These are phyloP conservation scores for Tiphia femorata DNA, from an alignment of 2,888 invertebrate species.

Conservation along the genomic window DNA sequence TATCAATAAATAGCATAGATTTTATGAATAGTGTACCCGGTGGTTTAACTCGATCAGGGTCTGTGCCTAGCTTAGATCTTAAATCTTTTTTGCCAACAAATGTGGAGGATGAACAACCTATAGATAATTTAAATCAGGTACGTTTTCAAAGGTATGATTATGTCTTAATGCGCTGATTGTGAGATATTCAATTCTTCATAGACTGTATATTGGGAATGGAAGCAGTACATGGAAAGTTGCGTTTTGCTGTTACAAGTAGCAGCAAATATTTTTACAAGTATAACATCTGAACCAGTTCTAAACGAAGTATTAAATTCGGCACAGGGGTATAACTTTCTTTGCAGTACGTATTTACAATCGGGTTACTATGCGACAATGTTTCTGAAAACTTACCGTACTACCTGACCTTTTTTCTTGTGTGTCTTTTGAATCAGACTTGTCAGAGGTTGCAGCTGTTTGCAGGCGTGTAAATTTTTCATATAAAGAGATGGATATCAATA, in stretches of 20 bases:
- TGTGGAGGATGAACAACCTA: conserved; percentile 58
- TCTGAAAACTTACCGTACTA: background rate
- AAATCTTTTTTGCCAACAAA: conserved; percentile 63
- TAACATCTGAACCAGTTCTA: conserved; percentile 71
- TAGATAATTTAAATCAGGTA: conserved; percentile 63
- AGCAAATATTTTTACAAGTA: conserved; percentile 71
- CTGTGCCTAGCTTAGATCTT: conserved; percentile 67
- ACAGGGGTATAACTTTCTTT: conserved; percentile 71
- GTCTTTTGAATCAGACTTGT: conserved; percentile 60
- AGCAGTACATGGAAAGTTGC: conserved; percentile 71
- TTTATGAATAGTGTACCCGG: conserved; percentile 52
- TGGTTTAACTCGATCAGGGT: conserved; percentile 63
- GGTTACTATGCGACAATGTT: background rate
- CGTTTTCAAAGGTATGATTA: conserved; percentile 2
- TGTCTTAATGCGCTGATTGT: background rate
- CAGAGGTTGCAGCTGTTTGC: conserved; percentile 69
- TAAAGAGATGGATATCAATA: conserved; percentile 66
- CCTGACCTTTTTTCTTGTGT: no score
- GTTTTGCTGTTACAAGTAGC: conserved; percentile 71
- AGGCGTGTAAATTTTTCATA: conserved; percentile 68
- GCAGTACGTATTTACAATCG: conserved; percentile 64
- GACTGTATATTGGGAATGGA: conserved; percentile 67
- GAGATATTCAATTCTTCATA: conserved; percentile 22
- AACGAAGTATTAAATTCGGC: conserved; percentile 71
- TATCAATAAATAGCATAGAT: conserved; percentile 66